phyloP scores from a whole-genome alignment of 2,797 vertebrate genomes.

The Ctenopoma multispine region DNA sequence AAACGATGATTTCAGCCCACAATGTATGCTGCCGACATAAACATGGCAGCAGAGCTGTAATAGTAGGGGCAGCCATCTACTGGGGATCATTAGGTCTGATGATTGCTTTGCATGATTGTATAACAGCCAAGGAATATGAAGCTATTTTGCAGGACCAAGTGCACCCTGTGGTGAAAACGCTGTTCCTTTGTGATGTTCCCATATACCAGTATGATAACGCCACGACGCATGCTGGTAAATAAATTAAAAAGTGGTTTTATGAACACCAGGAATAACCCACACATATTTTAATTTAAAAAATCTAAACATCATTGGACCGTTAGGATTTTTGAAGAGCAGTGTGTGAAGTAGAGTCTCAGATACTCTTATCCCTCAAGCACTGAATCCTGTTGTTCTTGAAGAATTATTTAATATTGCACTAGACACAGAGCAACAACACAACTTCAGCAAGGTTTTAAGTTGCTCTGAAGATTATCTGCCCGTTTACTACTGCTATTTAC shows the following conservation, averaged over 20 bases:
- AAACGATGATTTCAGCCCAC: slow-evolving; percentile 63
- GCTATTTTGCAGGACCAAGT: slow-evolving; percentile 66
- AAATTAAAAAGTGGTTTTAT: slow-evolving; percentile 61
- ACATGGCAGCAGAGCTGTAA: slow-evolving; percentile 66
- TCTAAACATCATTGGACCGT: slow-evolving; percentile 21
- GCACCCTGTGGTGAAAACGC: slow-evolving; percentile 59
- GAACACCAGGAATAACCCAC: slow-evolving; percentile 49
- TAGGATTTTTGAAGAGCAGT: slow-evolving; percentile 23
- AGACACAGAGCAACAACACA: slow-evolving; percentile 11
- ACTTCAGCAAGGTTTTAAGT: slow-evolving; percentile 17
- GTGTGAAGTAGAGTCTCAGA: slow-evolving; percentile 32
- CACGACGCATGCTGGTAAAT: slow-evolving; percentile 58
- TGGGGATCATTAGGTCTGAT: slow-evolving; percentile 75
- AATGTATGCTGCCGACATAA: slow-evolving; percentile 63
- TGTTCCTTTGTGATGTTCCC: slow-evolving; percentile 34
- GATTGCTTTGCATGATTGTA: slow-evolving; percentile 72
- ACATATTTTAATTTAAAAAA: slow-evolving; percentile 52
- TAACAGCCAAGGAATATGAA: slow-evolving; percentile 70
- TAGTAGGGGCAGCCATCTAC: slow-evolving; percentile 64
- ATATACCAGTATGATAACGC: slow-evolving; percentile 45
- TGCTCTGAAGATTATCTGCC: not conserved
- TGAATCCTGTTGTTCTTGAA: slow-evolving; percentile 32
- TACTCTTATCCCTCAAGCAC: slow-evolving; percentile 28
- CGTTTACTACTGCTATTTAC: not conserved
- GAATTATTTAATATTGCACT: slow-evolving; percentile 46